phyloP scores from a whole-genome alignment of 2,888 invertebrate genomes.

The Rhabditoides inermis region DNA sequence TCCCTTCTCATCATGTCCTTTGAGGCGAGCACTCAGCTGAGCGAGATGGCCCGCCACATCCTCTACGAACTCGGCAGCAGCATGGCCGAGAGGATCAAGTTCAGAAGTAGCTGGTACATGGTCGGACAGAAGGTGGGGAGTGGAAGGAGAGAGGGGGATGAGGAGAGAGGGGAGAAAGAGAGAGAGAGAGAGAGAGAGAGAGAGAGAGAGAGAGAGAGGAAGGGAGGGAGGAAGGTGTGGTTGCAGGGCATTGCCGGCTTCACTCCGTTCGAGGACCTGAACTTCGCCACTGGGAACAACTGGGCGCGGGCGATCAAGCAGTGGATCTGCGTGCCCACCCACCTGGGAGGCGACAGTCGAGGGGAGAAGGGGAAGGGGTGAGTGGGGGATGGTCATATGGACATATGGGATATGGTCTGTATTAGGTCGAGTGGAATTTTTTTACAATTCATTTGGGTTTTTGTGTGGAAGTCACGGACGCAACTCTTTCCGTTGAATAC shows the following conservation, averaged over 20 bases:
- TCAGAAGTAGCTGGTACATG: constrained; percentile 58
- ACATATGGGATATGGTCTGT: too few relatives aligned
- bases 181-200: not conserved
- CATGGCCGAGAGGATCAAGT: constrained; percentile 59
- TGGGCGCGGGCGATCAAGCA: constrained; percentile 56
- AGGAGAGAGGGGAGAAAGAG: not conserved
- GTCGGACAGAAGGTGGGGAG: constrained; percentile 29
- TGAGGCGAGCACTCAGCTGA: too few relatives aligned
- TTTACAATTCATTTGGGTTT: too few relatives aligned
- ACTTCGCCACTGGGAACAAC: constrained; percentile 35
- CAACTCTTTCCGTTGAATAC: too few relatives aligned
- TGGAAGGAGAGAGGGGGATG: not conserved
- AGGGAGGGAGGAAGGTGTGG: too few relatives aligned
- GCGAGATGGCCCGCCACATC: constrained; percentile 56
- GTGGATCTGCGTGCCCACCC: constrained; percentile 56
- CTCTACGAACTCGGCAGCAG: constrained; percentile 59
- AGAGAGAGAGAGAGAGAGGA: not conserved
- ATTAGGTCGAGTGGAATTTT: too few relatives aligned
- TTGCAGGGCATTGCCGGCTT: constrained; percentile 59
- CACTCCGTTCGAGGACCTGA: constrained; percentile 56
- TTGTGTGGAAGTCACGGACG: too few relatives aligned
- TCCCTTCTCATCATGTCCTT: too few relatives aligned
- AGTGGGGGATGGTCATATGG: too few relatives aligned
- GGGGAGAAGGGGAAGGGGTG: too few relatives aligned
- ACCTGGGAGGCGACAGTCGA: too few relatives aligned